phyloP scores from a whole-genome alignment of 2,888 invertebrate genomes.

The Lithophane leautieri region DNA sequence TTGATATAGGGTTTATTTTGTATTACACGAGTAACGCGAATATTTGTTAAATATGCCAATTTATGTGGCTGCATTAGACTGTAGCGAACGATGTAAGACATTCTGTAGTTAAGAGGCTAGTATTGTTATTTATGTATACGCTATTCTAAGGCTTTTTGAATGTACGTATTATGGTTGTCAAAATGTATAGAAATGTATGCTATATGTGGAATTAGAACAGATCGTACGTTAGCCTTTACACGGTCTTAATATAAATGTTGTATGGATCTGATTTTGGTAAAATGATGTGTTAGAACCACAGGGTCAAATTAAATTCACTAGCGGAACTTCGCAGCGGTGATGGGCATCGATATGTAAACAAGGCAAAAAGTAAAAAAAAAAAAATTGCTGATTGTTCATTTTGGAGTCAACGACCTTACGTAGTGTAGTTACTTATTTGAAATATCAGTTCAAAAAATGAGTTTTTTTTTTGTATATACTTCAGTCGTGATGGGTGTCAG shows the following conservation, averaged over 20 bases:
- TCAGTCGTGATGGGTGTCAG: too few relatives aligned
- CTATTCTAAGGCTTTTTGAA: constrained; percentile 27
- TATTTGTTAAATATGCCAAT: neutral
- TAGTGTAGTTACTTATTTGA: too few relatives aligned
- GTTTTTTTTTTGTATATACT: too few relatives aligned
- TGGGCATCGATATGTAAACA: neutral
- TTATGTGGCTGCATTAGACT: constrained; percentile 33
- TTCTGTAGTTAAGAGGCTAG: constrained; percentile 55
- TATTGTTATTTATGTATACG: constrained; percentile 47
- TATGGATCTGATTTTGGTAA: constrained; percentile 5
- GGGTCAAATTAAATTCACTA: too few relatives aligned
- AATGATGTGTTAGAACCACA: neutral
- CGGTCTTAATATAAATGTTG: neutral
- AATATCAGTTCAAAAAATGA: too few relatives aligned
- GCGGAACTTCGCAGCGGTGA: too few relatives aligned
- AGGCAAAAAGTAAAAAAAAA: too few relatives aligned
- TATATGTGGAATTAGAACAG: constrained; percentile 4
- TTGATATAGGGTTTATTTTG: too few relatives aligned
- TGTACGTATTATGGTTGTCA: constrained; percentile 7
- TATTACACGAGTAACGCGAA: too few relatives aligned
- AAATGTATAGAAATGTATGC: constrained; percentile 17
- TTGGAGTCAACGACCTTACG: too few relatives aligned
- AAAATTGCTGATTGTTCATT: too few relatives aligned
- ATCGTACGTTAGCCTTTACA: neutral
- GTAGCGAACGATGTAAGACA: constrained; percentile 49